Evolutionary conservation across 1,140 invertebrate species (phyloP), one percentile per base, ranked within the genome.

Genomic region (Eufriesea mexicana): DNA sequence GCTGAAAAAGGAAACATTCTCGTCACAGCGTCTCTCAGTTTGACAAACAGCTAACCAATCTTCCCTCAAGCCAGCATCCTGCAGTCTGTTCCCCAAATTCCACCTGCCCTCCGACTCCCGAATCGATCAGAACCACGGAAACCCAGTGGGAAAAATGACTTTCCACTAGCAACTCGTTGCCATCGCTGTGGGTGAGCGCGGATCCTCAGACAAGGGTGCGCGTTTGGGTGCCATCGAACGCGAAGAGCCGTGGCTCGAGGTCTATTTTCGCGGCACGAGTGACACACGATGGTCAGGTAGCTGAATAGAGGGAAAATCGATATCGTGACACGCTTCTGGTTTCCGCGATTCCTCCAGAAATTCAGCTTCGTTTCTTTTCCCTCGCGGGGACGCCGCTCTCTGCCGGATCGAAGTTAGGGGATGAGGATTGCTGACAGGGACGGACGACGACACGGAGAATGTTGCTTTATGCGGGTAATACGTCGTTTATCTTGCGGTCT

Each of bases 391-490:
- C n/a, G n/a, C n/a, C n/a, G n/a, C n/a, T n/a, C 47, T 87, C 74
- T 35, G 70, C 51, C 23, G 10, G 16, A 25, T 74, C 9, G 66
- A 71, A 79, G 71, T 84, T 47, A 49, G 54, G 70, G 54, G 35
- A 54, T 62, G 67, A 61, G 72, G 55, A 70, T 42, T 9, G 75
- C 61, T 83, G 84, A 83, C 84, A 78, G 74, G 59, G 47, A 55
- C 71, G 75, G 54, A 64, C 49, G 72, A 80, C 80, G 75, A 76
- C 62, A 73, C 55, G 7, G 25, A 72, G 77, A 64, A 79, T 67
- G 80, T 83, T 74, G 85, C 85, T 84, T 87, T 79, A 86, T 79
- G 64, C 57, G 49, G 35, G 86, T 76, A 79, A 86, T 84, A 79
- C 67, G 66, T 83, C 85, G 80, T 87, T 86, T 86, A 79, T 86